Base-by-base conservation (phyloP, 2,888 invertebrate genomes). In the Dasysyrphus albostriatus region DNA sequence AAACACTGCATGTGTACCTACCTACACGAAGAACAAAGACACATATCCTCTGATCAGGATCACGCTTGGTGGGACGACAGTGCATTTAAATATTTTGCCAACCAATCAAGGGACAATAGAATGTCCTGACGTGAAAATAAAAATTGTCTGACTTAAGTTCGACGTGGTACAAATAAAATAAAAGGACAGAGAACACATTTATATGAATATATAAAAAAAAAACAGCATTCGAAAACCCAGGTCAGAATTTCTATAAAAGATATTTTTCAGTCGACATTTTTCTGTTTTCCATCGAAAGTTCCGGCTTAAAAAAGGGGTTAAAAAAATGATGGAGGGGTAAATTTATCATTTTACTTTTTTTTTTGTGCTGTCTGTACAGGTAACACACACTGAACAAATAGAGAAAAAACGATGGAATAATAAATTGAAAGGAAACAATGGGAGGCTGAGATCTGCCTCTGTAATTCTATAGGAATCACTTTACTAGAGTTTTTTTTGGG, bases 81-180 rank as follows among this genome's bases (percentile, higher is more conserved):
- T 81, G 84, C 81, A 85, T 85, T 85, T 81, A 76, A 85, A 85
- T 81, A 76, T 77, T 84, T 76, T 75, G 72, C 51, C 70, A 76
- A 73, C 81, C 84, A 85, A 81, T 85, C 81, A 81, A 77, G 59
- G 44, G 76, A 85, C 84, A 85, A 85, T 84, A 81, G 80, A 81
- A 78, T 24, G 67, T 78, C 72, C 78, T 73, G 77, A 83, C 59
- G 78, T 44, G 59, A 65, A 76, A 76, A 47, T 37, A 73, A 78
- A 42, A 65, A 72, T 58, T 61, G 75, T 58, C 49, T 24, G 56
- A 63, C 44, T 61, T 56, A 76, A 81, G 61, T 81, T 74, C 69
- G 67, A 51, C 44, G 61, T 16, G 39, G 14, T 34, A 39, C n/a
- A 32, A 65, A 67, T 24, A 73, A 47, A 19, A 72, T 16, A 19